Evolutionary conservation across 1,140 invertebrate genomes (phyloP).

Genomic region (Euwallacea fornicatus): DNA sequence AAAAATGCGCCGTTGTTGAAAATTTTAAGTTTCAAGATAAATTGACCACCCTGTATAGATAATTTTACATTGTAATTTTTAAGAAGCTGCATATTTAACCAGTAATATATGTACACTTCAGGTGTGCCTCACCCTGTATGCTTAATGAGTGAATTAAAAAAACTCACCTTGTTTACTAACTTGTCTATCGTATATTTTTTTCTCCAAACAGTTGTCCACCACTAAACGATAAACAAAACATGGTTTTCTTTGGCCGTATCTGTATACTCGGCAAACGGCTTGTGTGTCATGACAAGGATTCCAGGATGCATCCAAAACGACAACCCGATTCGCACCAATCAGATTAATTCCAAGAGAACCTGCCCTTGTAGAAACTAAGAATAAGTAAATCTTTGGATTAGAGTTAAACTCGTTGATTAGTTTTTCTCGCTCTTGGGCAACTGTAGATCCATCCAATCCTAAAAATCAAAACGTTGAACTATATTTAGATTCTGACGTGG

Average conservation of each 20-base stretch:
- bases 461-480: conserved; percentile 37
- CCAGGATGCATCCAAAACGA: conserved; percentile 98
- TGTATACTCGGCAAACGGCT: conserved; percentile 95
- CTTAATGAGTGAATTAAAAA: too few species aligned
- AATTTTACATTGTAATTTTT: too few species aligned
- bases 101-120: too few species aligned
- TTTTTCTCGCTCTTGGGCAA: conserved; percentile 90
- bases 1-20: too few species aligned
- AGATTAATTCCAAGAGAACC: conserved; percentile 98
- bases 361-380: conserved; percentile 96
- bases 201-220: conserved; percentile 95
- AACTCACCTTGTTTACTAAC: conserved; percentile 87
- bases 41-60: too few species aligned
- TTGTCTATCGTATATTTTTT: conserved; percentile 97
- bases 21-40: too few species aligned
- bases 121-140: too few species aligned
- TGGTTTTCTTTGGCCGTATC: conserved; percentile 93
- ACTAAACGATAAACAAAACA: conserved; percentile 96
- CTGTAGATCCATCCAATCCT: conserved; percentile 94
- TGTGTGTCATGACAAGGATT: conserved; percentile 99
- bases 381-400: conserved; percentile 85
- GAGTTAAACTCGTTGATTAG: conserved; percentile 97
- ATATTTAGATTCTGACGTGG: neutral
- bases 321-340: conserved; percentile 93
- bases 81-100: too few species aligned